Conservation (phyloP, 92 coral and sea anemone genomes). For the Parazoanthus darwini region DNA sequence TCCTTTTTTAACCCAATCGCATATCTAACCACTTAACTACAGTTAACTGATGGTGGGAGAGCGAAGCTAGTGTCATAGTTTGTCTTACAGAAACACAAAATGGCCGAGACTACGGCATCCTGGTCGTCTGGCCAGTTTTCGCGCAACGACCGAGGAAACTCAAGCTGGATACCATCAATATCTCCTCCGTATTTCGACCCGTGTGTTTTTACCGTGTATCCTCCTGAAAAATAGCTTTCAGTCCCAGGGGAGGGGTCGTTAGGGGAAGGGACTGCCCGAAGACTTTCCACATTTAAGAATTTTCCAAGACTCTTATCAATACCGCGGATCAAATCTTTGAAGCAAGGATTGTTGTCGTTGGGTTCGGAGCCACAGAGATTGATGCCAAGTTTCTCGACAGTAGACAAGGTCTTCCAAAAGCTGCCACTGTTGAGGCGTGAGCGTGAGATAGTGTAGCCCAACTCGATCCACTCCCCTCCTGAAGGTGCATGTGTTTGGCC, state of each 20-base stretch:
- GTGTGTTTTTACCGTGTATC: conserved; percentile 28
- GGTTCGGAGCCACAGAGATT: conserved; percentile 16
- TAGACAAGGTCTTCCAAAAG: conserved; percentile 13
- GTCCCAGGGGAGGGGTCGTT: conserved; percentile 2
- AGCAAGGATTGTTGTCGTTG: conserved; percentile 8
- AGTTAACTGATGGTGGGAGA: not conserved
- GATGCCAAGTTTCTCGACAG: conserved; percentile 25
- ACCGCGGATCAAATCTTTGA: conserved; percentile 37
- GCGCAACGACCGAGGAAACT: conserved; percentile 16
- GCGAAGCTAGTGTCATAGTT: not conserved
- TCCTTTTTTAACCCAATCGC: no score
- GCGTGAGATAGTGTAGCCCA: not conserved
- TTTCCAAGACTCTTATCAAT: conserved; percentile 17
- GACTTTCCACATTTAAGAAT: conserved; percentile 20
- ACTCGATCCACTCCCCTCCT: conserved; percentile 24
- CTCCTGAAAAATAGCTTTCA: conserved; percentile 20
- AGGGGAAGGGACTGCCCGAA: conserved; percentile 24
- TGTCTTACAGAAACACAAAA: conserved; percentile 3
- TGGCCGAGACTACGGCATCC: not conserved
- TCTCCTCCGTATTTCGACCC: conserved; percentile 33
- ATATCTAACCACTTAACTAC: not conserved
- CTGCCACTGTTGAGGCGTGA: conserved; percentile 19
- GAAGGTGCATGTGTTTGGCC: not conserved
- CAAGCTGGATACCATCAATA: conserved; percentile 47
- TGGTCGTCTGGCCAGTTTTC: not conserved